Evolutionary conservation across 2,888 invertebrate species (phyloP), one percentile per base, ranked within the genome.

Genomic region (Bembecia ichneumoniformis): DNA sequence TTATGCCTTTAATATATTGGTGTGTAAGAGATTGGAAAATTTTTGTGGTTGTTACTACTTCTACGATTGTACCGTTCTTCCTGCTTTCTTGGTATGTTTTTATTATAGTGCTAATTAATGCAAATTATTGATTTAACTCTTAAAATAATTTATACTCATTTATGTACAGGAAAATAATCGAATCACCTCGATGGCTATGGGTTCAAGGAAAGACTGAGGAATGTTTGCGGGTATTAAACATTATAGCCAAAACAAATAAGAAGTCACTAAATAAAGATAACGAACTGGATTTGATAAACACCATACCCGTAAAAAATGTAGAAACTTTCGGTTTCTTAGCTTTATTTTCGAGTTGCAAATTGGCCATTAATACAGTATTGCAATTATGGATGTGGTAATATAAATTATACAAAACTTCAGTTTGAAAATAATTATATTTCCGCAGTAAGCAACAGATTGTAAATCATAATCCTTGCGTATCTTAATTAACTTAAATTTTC

Each of bases 151-250:
- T 44, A 16, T 13, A 44, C 14, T 15, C 7, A 44, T 10, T 10
- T 43, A 28, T 17, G 1, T n/a, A 35, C 60, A 91, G 91, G 71
- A 87, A 82, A 60, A 77, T 90, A 63, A 88, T 91, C 54, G 91
- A 91, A 77, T 91, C 91, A 45, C 91, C 91, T 3, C 82, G 90
- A 53, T 91, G 91, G 91, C 78, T 91, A 57, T 89, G 88, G 69
- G 82, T 87, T 54, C 82, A 84, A 62, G 87, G 86, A 43, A 84
- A 84, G 55, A 75, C 79, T 44, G 71, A 76, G 58, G 71, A 77
- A 53, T 89, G 90, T 55, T 59, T 89, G 45, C 71, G 70, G 46
- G 76, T 82, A 62, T 70, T 91, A 51, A 80, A 86, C 62, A 74
- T 73, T 58, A 90, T 91, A 52, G 90, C 90, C 14, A 79, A 76